A percentile compares a stretch with the other conserved stretches of the same genome.
phyloP scores from a whole-genome alignment of 2,888 invertebrate genomes.

The Prosapia bicincta region DNA sequence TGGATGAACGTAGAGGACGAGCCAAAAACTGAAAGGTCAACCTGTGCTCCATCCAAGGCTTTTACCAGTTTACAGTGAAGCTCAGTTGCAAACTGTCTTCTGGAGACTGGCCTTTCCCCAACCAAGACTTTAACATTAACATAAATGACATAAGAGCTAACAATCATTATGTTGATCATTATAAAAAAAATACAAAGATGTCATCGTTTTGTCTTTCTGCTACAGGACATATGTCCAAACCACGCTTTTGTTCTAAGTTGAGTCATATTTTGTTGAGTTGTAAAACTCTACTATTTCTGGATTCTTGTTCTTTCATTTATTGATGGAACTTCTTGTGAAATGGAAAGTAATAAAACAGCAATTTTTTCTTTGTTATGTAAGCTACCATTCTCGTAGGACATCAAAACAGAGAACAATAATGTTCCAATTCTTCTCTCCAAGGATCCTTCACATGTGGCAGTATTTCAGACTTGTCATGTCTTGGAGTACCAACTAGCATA shows the following conservation, averaged over 20 bases:
- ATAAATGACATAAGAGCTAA: too few relatives aligned
- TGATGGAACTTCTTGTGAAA: not conserved
- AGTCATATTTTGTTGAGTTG: conserved; percentile 18
- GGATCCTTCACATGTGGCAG: conserved; percentile 1
- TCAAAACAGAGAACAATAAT: not conserved
- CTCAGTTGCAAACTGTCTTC: too few relatives aligned
- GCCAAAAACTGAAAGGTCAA: too few relatives aligned
- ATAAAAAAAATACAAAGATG: conserved; percentile 11
- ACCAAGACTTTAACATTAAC: not conserved
- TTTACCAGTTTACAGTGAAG: not conserved
- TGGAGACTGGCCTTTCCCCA: not conserved
- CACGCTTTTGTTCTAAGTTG: conserved; percentile 19
- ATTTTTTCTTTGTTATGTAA: conserved; percentile 16
- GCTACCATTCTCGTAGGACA: not conserved
- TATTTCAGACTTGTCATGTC: conserved; percentile 5
- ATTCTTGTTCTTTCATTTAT: conserved; percentile 4
- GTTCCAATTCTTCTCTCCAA: not conserved
- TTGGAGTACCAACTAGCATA: not conserved
- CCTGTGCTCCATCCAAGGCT: not conserved
- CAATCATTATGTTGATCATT: too few relatives aligned
- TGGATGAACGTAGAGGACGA: too few relatives aligned
- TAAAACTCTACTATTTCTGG: conserved; percentile 17
- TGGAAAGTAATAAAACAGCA: conserved; percentile 8
- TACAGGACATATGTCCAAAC: conserved; percentile 19
- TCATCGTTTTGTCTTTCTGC: conserved; percentile 13